phyloP scores from a whole-genome alignment of 2,888 invertebrate species.

The Limnephilus lunatus region DNA sequence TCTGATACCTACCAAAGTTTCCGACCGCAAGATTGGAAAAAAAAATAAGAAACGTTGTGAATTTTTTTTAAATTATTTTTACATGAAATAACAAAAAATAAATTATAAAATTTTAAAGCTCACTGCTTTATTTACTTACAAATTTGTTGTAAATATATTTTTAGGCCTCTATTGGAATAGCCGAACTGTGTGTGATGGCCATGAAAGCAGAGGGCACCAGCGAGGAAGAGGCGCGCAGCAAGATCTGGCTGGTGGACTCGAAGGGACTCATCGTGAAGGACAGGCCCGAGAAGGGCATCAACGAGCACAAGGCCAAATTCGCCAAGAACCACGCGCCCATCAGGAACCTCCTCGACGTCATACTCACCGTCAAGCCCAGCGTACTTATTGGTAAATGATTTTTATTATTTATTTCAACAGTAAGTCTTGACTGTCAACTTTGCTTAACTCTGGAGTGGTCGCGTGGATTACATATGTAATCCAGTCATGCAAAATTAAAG shows the following conservation, averaged over 20 bases:
- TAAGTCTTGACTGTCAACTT: not conserved
- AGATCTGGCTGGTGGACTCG: slow-evolving; percentile 97
- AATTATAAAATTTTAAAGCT: too few relatives aligned
- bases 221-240: slow-evolving; percentile 85
- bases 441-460: too few relatives aligned
- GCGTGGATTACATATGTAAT: too few relatives aligned
- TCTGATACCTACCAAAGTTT: too few relatives aligned
- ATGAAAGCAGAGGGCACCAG: slow-evolving; percentile 91
- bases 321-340: slow-evolving; percentile 88
- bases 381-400: slow-evolving; percentile 87
- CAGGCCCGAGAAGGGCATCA: slow-evolving; percentile 88
- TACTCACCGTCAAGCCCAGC: slow-evolving; percentile 88
- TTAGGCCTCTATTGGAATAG: slow-evolving; percentile 96
- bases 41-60: too few relatives aligned
- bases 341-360: slow-evolving; percentile 87
- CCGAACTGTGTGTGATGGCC: slow-evolving; percentile 93
- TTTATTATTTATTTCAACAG: not conserved
- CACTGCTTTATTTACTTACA: not conserved
- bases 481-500: too few relatives aligned
- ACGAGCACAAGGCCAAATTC: slow-evolving; percentile 88
- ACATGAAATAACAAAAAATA: too few relatives aligned
- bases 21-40: too few relatives aligned
- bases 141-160: not conserved
- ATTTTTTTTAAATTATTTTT: too few relatives aligned
- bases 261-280: slow-evolving; percentile 94